Percentiles rank a stretch among this genome's conserved stretches.
These are phyloP conservation scores for Oscheius sp. DNA, from an alignment of 1,140 invertebrate species.

Conservation along the genomic window DNA sequence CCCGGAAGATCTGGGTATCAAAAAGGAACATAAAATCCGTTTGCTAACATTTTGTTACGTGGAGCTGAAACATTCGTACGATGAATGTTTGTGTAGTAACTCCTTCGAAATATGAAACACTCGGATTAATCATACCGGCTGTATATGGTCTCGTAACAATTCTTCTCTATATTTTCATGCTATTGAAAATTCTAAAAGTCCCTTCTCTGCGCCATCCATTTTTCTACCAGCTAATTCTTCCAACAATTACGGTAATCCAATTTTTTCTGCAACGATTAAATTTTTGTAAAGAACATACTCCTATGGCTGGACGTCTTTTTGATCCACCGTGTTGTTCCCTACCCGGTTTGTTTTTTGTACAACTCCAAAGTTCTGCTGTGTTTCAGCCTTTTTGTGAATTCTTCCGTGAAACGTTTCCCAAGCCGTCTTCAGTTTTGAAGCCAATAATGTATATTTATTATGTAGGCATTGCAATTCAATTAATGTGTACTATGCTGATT, in stretches of 20 bases:
- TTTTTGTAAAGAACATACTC: not conserved
- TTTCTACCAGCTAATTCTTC: not conserved
- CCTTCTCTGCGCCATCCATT: not conserved
- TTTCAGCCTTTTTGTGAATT: not conserved
- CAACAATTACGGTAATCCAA: not conserved
- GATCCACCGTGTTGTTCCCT: not conserved
- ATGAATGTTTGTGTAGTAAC: too few species aligned
- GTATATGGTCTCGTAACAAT: not conserved
- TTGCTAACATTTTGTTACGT: too few species aligned
- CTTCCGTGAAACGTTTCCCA: not conserved
- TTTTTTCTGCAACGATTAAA: not conserved
- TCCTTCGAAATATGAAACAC: too few species aligned
- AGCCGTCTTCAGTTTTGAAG: not conserved
- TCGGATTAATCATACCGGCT: not conserved
- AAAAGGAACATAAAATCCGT: too few species aligned
- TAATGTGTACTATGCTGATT: not conserved
- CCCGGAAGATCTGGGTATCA: too few species aligned
- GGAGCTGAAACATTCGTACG: too few species aligned
- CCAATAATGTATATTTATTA: not conserved
- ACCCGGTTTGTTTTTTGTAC: not conserved
- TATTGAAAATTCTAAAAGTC: not conserved
- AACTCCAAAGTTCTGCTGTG: not conserved
- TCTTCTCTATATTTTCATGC: not conserved
- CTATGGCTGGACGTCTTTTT: not conserved
- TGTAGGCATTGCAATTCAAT: not conserved